Evolutionary conservation across 2,888 invertebrate genomes (phyloP), one percentile per base, ranked within the genome.

Genomic region (Drosophila aldrichi): DNA sequence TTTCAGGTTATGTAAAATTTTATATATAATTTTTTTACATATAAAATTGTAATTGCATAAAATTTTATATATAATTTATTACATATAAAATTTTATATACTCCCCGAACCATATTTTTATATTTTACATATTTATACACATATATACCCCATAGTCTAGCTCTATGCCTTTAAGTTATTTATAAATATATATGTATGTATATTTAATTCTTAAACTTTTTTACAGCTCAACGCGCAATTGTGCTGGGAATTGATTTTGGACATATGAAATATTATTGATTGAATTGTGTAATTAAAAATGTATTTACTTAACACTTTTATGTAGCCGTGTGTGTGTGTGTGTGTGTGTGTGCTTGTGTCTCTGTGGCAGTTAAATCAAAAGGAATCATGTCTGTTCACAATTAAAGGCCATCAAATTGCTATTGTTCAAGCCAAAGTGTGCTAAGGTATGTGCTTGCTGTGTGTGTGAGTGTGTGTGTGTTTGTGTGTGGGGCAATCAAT

Each of bases 401-500:
- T 74, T 70, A 69, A 56, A 72, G 43, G 57, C 36, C 25, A 41
- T 25, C 25, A 25, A 51, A 65, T 36, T 51, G 25, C n/a, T 34
- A 38, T n/a, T n/a, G 38, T 49, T 49, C 12, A 18, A 32, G 48
- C 48, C 10, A 12, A 49, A 49, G 48, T 49, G 29, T 38, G 36
- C 14, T 2, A 25, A 14, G 16, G 3, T 61, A 22, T 32, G 54
- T 18, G n/a, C 29, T 29, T 29, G 29, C 29, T 10, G 18, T 25
- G 5, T 0, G 25, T 5, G 7, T 34, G 6, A 1, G 16, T 14
- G 10, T 6, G 34, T 9, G 54, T 18, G n/a, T 25, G 20, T 51
- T 14, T 22, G 20, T 48, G 20, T n/a, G 44, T 8, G 43, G 43
- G 69, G 54, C 88, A 82, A 84, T 89, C 89, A 82, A 85, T 88